Evolutionary conservation across 2,113 vertebrate species (phyloP).

Genomic region (Alligator mississippiensis): DNA sequence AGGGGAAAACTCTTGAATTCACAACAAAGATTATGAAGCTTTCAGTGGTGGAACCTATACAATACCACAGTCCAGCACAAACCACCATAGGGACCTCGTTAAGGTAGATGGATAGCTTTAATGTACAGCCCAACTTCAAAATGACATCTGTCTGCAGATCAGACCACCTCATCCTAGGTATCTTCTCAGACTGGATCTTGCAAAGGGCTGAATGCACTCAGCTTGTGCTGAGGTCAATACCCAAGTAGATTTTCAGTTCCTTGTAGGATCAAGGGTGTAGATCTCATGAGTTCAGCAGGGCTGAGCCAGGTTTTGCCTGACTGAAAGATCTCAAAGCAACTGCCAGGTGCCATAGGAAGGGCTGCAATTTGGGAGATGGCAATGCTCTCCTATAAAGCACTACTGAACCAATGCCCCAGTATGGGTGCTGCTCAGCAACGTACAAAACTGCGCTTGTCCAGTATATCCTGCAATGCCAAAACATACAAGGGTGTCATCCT

Average conservation of each 20-base stretch:
- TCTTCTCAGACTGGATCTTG: not conserved
- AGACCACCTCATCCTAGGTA: not conserved
- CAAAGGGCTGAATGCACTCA: not conserved
- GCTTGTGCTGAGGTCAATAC: not conserved
- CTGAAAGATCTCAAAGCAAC: not conserved
- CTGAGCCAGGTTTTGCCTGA: not conserved
- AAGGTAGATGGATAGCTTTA: not conserved
- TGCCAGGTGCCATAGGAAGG: not conserved
- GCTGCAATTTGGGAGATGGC: not conserved
- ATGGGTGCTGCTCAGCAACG: fast-evolving
- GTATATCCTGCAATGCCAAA: fast-evolving
- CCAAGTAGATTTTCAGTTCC: not conserved
- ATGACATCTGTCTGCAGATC: not conserved
- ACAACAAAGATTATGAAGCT: fast-evolving
- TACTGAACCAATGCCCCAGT: not conserved
- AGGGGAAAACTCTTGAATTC: not conserved
- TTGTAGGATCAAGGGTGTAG: fast-evolving
- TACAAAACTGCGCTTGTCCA: not conserved
- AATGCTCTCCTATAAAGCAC: not conserved
- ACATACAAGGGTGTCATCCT: not conserved
- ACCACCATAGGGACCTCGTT: not conserved
- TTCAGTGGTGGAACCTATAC: not conserved
- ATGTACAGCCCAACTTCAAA: not conserved
- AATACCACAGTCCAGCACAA: not conserved
- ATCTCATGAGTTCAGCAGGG: not conserved